These are phyloP conservation scores for Thermophis baileyi DNA, from an alignment of 2,113 vertebrate species.

Conservation along the genomic window DNA sequence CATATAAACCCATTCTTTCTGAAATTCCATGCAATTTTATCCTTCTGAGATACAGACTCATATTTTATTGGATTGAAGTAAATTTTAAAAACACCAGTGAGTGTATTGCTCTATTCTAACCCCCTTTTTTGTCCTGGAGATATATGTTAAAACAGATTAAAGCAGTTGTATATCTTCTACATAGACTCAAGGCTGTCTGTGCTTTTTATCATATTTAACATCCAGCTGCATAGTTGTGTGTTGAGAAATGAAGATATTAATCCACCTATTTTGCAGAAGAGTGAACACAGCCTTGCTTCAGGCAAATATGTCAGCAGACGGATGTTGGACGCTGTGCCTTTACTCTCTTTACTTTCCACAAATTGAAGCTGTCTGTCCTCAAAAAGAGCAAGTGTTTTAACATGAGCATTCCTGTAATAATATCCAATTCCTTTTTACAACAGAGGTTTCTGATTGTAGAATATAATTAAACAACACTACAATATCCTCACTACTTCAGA, in stretches of 20 bases:
- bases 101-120: slow-evolving; percentile 12
- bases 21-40: neutral
- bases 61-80: neutral
- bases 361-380: neutral
- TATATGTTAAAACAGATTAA: slow-evolving; percentile 7
- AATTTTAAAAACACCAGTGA: neutral
- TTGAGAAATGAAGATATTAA: slow-evolving; percentile 48
- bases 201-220: slow-evolving; percentile 20
- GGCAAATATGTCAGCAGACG: slow-evolving; percentile 52
- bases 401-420: neutral
- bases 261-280: slow-evolving; percentile 44
- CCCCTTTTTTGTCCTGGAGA: neutral
- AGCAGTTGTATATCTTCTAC: slow-evolving; percentile 52
- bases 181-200: slow-evolving; percentile 24
- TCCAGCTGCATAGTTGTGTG: slow-evolving; percentile 48
- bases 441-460: neutral
- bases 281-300: slow-evolving; percentile 52
- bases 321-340: slow-evolving; percentile 41
- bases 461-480: neutral
- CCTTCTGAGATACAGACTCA: neutral
- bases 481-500: neutral
- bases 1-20: neutral
- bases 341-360: neutral
- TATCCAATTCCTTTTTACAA: neutral
- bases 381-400: neutral